Evolutionary conservation across 2,888 invertebrate genomes (phyloP).

Genomic region (Cataglyphis cursor): DNA sequence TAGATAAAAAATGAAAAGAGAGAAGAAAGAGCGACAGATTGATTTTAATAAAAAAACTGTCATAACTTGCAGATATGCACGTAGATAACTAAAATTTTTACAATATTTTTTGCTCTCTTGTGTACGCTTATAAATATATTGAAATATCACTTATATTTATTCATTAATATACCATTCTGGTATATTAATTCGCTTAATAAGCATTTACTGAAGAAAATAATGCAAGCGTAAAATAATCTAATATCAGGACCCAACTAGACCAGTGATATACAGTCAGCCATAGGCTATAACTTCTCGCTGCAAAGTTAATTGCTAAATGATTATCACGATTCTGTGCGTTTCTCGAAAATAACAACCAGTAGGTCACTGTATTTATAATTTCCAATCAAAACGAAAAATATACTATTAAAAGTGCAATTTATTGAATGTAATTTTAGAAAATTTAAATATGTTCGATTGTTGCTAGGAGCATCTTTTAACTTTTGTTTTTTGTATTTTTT

Average conservation of each 20-base stretch:
- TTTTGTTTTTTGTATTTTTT: background rate
- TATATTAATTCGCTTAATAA: background rate
- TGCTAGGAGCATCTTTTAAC: background rate
- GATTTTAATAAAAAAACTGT: background rate
- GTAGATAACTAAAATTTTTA: slow-evolving; percentile 9
- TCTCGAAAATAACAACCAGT: slow-evolving; percentile 7
- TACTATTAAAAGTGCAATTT: background rate
- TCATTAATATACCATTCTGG: background rate
- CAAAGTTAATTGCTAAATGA: slow-evolving; percentile 51
- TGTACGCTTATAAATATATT: background rate
- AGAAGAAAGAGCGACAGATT: background rate
- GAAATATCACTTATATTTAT: slow-evolving; percentile 22
- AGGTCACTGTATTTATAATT: background rate
- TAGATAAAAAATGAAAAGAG: background rate
- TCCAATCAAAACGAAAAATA: background rate
- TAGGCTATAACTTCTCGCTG: background rate
- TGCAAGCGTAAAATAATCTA: slow-evolving; percentile 20
- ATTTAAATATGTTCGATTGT: background rate
- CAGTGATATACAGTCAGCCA: slow-evolving; percentile 26
- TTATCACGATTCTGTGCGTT: slow-evolving; percentile 6
- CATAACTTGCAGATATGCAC: background rate
- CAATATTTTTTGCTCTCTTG: background rate
- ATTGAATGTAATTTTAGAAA: background rate
- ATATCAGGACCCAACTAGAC: background rate
- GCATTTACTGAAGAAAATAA: slow-evolving; percentile 28